Base-by-base conservation (phyloP, 2,113 vertebrate genomes). In the Seriola quinqueradiata region DNA sequence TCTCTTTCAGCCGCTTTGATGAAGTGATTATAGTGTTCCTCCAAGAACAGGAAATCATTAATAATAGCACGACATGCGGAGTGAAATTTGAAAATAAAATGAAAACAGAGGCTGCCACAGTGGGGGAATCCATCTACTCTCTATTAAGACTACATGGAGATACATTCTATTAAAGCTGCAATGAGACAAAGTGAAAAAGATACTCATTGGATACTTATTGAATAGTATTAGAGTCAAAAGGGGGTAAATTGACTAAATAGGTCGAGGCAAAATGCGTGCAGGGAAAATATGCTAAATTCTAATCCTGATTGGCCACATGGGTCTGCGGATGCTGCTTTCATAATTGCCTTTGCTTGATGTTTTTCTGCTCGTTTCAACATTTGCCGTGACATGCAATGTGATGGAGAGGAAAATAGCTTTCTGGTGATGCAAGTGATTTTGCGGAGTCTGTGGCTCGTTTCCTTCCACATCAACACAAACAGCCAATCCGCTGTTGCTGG, bases 221-320 rank as follows among this genome's bases (percentile, higher is more conserved):
- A 87, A 81, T 19, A 61, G 70, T 69, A 66, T 25, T 82, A 71
- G 73, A 87, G 89, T 90, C 89, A 93, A 93, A 90, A 86, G 86
- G 90, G 89, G 93, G 90, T 87, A 89, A 93, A 93, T 81, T 90
- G 86, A 86, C 79, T 88, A 91, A 88, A 88, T 90, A 86, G 89
- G 89, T 89, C 23, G 69, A 83, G 61, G 80, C 79, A 64, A 92
- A 79, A 73, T 34, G 73, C 76, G 23, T 58, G 88, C 86, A 77
- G 91, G 60, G 85, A 84, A 90, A 92, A 92, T 81, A 60, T 78
- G 90, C 84, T 78, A 42, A 88, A 90, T 84, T 87, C 79, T 77
- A 66, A 83, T 76, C 84, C 61, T 88, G 87, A 93, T 93, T 83
- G 86, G 90, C 83, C 90, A 87, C 89, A 89, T 83, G 89, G 84